Conservation (phyloP, 2,797 vertebrate genomes). For the Hybognathus amarus region DNA sequence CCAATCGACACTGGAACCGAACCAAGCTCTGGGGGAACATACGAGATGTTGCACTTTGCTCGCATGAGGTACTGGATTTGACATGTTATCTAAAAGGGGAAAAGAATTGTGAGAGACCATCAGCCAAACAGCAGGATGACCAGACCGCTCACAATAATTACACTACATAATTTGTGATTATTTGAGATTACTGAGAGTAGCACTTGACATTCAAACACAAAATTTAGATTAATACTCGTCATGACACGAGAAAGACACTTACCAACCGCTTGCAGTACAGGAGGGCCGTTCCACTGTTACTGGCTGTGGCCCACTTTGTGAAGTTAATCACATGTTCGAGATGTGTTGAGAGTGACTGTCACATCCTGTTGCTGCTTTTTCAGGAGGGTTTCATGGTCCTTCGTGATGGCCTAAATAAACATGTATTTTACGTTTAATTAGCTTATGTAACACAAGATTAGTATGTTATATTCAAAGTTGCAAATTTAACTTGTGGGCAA, state of each 20-base stretch:
- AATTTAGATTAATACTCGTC: neutral
- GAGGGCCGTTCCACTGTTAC: slow-evolving; percentile 90
- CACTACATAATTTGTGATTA: neutral
- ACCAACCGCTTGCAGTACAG: slow-evolving; percentile 98
- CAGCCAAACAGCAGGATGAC: neutral
- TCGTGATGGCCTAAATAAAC: slow-evolving; percentile 78
- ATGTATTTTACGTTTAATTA: neutral
- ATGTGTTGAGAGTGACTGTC: slow-evolving; percentile 85
- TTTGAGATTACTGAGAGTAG: neutral
- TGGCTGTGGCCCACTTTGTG: slow-evolving; percentile 93
- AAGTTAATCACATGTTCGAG: slow-evolving; percentile 96
- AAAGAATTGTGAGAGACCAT: neutral
- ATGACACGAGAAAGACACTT: slow-evolving; percentile 54
- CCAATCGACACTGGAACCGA: slow-evolving; percentile 81
- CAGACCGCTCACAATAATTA: neutral
- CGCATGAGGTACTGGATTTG: slow-evolving; percentile 84
- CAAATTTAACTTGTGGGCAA: neutral
- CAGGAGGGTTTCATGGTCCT: slow-evolving; percentile 87
- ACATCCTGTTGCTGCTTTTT: slow-evolving; percentile 92
- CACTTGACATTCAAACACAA: neutral
- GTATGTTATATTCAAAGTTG: neutral
- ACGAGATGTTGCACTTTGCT: slow-evolving; percentile 78
- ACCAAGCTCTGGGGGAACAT: slow-evolving; percentile 79
- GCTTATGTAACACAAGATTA: neutral
- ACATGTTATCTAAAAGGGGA: slow-evolving; percentile 74